Evolutionary conservation across 2,797 vertebrate species (phyloP).

Genomic region (Enteromius paludinosus): DNA sequence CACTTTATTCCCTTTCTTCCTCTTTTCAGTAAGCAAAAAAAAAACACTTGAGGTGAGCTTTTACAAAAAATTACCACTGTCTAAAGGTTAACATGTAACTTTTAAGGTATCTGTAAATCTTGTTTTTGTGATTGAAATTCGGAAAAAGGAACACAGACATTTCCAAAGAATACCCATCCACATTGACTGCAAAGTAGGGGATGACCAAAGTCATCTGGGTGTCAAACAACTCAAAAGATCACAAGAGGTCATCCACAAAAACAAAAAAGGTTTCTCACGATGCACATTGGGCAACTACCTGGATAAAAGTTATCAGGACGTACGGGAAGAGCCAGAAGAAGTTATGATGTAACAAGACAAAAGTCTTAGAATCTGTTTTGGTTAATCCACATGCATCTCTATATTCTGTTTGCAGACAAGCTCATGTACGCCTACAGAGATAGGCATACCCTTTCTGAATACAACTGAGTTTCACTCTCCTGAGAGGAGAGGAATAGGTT

Average conservation of each 20-base stretch:
- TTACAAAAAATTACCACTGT: constrained; percentile 11
- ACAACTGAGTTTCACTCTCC: not conserved
- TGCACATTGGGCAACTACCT: not conserved
- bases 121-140: constrained; percentile 12
- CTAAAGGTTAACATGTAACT: constrained; percentile 24
- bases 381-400: not conserved
- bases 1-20: not conserved
- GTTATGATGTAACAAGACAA: constrained; percentile 13
- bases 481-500: not conserved
- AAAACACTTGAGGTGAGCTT: constrained; percentile 9
- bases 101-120: constrained; percentile 3
- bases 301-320: constrained; percentile 3
- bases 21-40: constrained; percentile 22
- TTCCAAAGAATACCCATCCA: not conserved
- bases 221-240: not conserved
- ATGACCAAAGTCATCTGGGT: constrained; percentile 1
- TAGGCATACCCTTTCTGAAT: not conserved
- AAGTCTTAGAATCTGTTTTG: constrained; percentile 21
- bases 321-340: constrained; percentile 9
- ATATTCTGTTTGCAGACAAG: constrained; percentile 18
- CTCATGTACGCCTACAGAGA: not conserved
- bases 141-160: constrained; percentile 31
- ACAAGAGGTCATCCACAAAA: constrained; percentile 3
- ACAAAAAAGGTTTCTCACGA: not conserved
- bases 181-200: not conserved